Base-by-base conservation (phyloP, 2,113 vertebrate species). In the Glareola pratincola region DNA sequence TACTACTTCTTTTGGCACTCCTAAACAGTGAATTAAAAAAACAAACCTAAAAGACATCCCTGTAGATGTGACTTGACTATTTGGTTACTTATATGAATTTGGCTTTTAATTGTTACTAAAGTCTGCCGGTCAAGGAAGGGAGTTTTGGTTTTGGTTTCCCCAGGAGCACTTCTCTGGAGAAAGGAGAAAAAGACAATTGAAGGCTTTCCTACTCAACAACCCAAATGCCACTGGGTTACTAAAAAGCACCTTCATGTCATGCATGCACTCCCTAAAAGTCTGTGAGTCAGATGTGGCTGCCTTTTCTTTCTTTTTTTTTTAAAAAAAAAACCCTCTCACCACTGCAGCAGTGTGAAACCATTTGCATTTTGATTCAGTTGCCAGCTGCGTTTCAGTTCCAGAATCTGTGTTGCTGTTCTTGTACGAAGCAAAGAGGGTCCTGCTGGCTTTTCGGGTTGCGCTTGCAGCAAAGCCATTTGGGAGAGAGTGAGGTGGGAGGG, bases 321-420 rank as follows among this genome's bases (percentile, higher is more conserved):
- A n/a, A 43, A 43, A 43, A 43, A 43, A 45, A 45, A 30, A 26
- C 32, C 13, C 23, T 37, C 51, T 48, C 27, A 45, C 43, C 24
- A 45, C 26, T 72, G 34, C 22, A 64, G 34, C 39, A 75, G 29
- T 50, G n/a, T 5, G 19, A 81, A 96, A 78, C 10, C 5, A 3
- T 81, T 81, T 92, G 51, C 8, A 36, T 82, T 85, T 84, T 12
- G 15, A 19, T 76, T 60, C 24, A 9, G 0, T 34, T 92, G 32
- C 32, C 62, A 82, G 39, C 53, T 91, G 45, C 20, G 17, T 91
- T 94, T 91, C 56, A 91, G 34, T 94, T 92, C 83, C 80, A 95
- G 80, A 68, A 62, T 68, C 73, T 9, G 4, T 37, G 20, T 56
- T 87, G 43, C 26, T 80, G 43, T 2, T 88, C 62, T n/a, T 59